Percentiles rank a stretch among this genome's conserved stretches.
These are phyloP conservation scores for Drosophila melanica DNA, from an alignment of 1,140 invertebrate genomes.

Conservation along the genomic window DNA sequence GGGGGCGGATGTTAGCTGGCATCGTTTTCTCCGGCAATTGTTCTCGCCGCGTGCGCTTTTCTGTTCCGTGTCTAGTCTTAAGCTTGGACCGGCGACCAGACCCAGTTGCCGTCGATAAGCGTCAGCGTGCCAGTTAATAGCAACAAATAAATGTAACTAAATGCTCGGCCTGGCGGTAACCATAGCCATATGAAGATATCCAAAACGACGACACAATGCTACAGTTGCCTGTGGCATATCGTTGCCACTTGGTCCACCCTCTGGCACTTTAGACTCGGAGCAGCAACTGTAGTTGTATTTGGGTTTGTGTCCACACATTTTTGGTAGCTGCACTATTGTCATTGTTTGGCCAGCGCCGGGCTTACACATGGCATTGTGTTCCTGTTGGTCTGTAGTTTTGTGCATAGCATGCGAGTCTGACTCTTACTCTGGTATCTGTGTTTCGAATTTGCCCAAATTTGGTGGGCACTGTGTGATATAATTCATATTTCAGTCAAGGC, in stretches of 20 bases:
- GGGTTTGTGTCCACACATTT: slow-evolving; percentile 46
- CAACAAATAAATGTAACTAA: slow-evolving; percentile 84
- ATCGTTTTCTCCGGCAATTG: slow-evolving; percentile 68
- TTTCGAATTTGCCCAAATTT: slow-evolving; percentile 72
- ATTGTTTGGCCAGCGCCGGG: slow-evolving; percentile 52
- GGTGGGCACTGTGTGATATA: slow-evolving; percentile 74
- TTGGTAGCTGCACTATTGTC: slow-evolving; percentile 67
- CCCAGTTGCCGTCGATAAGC: slow-evolving; percentile 68
- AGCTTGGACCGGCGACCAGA: slow-evolving; percentile 15
- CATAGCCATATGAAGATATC: slow-evolving; percentile 80
- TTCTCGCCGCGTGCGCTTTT: slow-evolving; percentile 76
- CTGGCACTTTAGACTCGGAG: background rate
- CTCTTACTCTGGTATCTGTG: slow-evolving; percentile 18
- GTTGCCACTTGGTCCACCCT: slow-evolving; percentile 57
- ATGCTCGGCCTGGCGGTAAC: slow-evolving; percentile 60
- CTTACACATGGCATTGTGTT: slow-evolving; percentile 61
- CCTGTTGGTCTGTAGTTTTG: slow-evolving; percentile 28
- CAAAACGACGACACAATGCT: slow-evolving; percentile 81
- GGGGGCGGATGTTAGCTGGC: slow-evolving; percentile 38
- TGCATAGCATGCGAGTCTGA: slow-evolving; percentile 20
- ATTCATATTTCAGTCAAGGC: slow-evolving; percentile 79
- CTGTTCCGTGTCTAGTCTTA: slow-evolving; percentile 63
- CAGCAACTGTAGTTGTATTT: slow-evolving; percentile 30
- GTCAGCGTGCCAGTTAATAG: slow-evolving; percentile 83
- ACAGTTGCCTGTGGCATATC: slow-evolving; percentile 77